Base-by-base conservation (phyloP, 2,888 invertebrate genomes). In the Acrocera orbiculus region DNA sequence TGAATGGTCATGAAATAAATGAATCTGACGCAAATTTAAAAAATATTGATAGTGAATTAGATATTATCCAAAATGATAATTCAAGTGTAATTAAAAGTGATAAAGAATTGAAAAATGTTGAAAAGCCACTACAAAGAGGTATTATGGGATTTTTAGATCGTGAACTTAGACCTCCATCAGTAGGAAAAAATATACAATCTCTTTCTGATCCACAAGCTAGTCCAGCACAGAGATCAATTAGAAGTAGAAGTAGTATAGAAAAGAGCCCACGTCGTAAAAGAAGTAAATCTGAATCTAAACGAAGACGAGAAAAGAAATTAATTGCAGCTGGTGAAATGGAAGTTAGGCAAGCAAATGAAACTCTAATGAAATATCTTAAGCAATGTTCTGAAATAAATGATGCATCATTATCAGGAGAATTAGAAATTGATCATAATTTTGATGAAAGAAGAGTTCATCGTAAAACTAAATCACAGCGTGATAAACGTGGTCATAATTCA, bases 321-420 rank as follows among this genome's bases (percentile, higher is more conserved):
- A 61, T 61, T 29, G 60, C 60, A 4, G 60, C 60, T 30, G 60
- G 60, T 8, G 60, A 61, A 42, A 54, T 61, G 56, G 60, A 61
- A 43, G 60, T 61, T 24, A 45, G 58, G 1, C 61, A 61, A 40
- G 60, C 60, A 3, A 61, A 61, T 31, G 60, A 61, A 37, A 61
- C 59, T 1, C 41, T 61, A 22, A 60, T 61, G 61, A 48, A 58
- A 4, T 61, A 61, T 38, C 47, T 61, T 26, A 61, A 61, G 20
- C 60, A 61, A 36, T 59, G 58, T 41, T 52, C 60, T n/a, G 60
- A 61, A 33, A 54, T 61, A 51, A 58, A 61, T 34, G 61, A 61
- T 44, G 60, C 58, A 15, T 61, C 61, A 22, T 38, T 61, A 13
- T 61, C 60, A 5, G 60, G 60, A 5, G 60, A 61, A 28, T 44